These are phyloP conservation scores for Lates calcarifer DNA, from an alignment of 2,113 vertebrate species.

Conservation along the genomic window DNA sequence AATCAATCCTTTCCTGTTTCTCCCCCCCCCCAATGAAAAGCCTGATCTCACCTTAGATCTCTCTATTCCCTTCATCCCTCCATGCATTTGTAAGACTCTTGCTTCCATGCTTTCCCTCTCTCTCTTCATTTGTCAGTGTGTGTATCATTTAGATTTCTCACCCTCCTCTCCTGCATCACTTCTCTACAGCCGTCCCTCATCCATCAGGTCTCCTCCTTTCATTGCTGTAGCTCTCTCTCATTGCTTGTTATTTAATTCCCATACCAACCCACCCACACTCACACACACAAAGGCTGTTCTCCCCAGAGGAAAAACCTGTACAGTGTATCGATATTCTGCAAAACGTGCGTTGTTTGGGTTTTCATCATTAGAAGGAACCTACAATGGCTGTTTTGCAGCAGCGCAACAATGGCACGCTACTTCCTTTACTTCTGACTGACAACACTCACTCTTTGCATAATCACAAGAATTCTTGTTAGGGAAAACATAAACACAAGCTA, in stretches of 20 bases:
- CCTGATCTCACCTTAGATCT: constrained; percentile 4
- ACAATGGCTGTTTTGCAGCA: background rate
- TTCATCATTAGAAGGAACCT: background rate
- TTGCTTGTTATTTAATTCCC: constrained; percentile 11
- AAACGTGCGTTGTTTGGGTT: constrained; percentile 28
- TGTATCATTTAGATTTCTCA: constrained; percentile 15
- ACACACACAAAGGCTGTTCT: background rate
- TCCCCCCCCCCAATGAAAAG: background rate
- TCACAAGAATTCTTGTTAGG: background rate
- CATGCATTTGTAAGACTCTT: background rate
- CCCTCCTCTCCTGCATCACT: background rate
- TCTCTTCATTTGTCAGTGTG: background rate
- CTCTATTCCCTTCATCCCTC: background rate
- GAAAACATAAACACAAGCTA: background rate
- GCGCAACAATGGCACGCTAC: background rate
- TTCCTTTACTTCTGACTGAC: background rate
- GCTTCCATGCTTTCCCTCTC: background rate
- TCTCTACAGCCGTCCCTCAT: constrained; percentile 4
- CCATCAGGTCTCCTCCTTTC: background rate
- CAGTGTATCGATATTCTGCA: constrained; percentile 27
- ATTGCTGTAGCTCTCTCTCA: background rate
- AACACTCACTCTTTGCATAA: background rate
- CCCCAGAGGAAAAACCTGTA: constrained; percentile 12
- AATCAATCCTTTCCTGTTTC: background rate
- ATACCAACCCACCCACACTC: background rate